phyloP scores from a whole-genome alignment of 92 coral and sea anemone species.

The Siderastrea radians region DNA sequence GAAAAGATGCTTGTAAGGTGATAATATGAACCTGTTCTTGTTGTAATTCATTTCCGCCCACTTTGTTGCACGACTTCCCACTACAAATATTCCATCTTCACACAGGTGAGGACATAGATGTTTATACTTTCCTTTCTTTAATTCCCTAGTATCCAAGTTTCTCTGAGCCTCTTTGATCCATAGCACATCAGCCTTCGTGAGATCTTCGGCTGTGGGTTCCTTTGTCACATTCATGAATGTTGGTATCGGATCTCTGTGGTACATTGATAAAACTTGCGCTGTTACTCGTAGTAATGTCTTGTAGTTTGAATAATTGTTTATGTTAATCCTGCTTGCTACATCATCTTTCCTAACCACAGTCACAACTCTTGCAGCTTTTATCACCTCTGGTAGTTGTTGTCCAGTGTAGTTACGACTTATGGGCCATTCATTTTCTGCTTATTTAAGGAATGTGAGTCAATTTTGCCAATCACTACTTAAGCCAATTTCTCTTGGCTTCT shows the following conservation, averaged over 20 bases:
- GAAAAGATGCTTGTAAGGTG: constrained; percentile 44
- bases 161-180: constrained; percentile 57
- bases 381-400: constrained; percentile 43
- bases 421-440: constrained; percentile 51
- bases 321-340: constrained; percentile 16
- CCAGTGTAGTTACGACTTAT: neutral
- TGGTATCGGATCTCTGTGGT: constrained; percentile 29
- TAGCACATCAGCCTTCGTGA: constrained; percentile 26
- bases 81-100: constrained; percentile 61
- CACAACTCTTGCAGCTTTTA: constrained; percentile 4
- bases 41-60: constrained; percentile 58
- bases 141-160: constrained; percentile 1
- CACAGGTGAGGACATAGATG: constrained; percentile 35
- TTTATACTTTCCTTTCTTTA: constrained; percentile 45
- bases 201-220: constrained; percentile 17
- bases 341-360: constrained; percentile 5
- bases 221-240: constrained; percentile 31
- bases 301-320: constrained; percentile 44
- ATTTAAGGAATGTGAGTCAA: constrained; percentile 62
- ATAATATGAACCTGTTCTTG: constrained; percentile 41
- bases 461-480: constrained; percentile 55
- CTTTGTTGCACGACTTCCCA: constrained; percentile 43
- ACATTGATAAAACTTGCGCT: constrained; percentile 36
- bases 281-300: constrained; percentile 51
- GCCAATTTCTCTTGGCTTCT: constrained; percentile 45